These are phyloP conservation scores for Nasalis larvatus DNA, from an alignment of 2,113 vertebrate species.

Conservation along the genomic window DNA sequence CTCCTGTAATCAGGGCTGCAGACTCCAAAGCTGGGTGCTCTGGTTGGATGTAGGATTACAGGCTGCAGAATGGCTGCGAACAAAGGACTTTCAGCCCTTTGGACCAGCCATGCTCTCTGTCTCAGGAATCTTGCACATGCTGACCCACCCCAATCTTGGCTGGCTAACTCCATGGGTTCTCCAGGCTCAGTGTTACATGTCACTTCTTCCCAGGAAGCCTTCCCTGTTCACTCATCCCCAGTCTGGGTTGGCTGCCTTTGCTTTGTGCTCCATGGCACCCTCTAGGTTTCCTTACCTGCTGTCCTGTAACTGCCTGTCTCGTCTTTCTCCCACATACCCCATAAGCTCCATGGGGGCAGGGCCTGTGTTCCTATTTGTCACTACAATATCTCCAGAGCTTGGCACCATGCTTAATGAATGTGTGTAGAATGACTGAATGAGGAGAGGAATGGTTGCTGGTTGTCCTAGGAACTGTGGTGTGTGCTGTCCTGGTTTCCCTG, in stretches of 20 bases:
- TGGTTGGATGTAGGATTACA: background rate
- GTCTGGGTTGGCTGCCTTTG: constrained; percentile 15
- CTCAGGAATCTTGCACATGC: background rate
- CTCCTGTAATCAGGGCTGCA: background rate
- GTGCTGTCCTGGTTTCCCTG: constrained; percentile 21
- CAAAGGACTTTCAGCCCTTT: background rate
- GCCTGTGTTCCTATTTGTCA: background rate
- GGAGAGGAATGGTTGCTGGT: background rate
- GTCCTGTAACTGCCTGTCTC: background rate
- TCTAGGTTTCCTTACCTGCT: background rate
- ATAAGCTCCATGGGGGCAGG: background rate
- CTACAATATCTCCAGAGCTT: background rate
- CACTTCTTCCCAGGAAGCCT: background rate
- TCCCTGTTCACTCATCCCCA: background rate
- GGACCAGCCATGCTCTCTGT: background rate
- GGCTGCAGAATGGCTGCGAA: background rate
- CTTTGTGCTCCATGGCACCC: background rate
- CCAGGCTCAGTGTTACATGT: background rate
- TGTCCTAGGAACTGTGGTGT: background rate
- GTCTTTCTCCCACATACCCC: background rate
- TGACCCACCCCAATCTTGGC: background rate
- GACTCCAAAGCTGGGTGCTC: background rate
- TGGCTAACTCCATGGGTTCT: background rate
- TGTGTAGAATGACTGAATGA: background rate
- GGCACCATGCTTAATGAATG: background rate